Percentiles rank a stretch among this genome's conserved stretches.
Evolutionary conservation across 2,113 vertebrate genomes (phyloP).

Genomic region (Dasyprocta punctata): DNA sequence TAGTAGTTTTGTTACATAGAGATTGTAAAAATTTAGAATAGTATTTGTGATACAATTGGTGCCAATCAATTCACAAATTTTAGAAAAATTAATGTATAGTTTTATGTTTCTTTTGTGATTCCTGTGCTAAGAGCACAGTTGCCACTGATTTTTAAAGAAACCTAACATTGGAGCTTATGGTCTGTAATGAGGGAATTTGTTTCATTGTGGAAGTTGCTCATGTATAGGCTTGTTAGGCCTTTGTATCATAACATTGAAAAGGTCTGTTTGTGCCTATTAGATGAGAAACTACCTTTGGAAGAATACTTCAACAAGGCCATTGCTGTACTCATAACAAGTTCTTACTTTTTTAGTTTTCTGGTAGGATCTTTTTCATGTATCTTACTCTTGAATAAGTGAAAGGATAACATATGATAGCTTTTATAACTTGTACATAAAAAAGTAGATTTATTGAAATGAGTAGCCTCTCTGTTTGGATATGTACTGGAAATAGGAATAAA

Average conservation of each 20-base stretch:
- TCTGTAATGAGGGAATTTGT: not conserved
- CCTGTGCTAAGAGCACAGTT: constrained; percentile 38
- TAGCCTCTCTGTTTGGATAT: not conserved
- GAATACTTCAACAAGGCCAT: not conserved
- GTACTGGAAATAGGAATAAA: not conserved
- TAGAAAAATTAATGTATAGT: not conserved
- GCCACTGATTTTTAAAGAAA: not conserved
- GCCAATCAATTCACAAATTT: constrained; percentile 1
- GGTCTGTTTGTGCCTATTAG: not conserved
- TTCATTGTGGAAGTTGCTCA: not conserved
- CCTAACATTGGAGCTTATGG: not conserved
- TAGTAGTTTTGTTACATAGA: not conserved
- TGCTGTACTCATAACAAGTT: not conserved
- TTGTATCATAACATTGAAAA: not conserved
- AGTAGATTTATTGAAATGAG: not conserved
- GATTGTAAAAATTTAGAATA: constrained; percentile 1
- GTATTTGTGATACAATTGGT: not conserved
- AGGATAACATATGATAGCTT: not conserved
- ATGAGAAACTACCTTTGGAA: not conserved
- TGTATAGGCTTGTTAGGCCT: not conserved
- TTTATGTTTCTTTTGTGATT: not conserved
- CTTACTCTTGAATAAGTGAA: not conserved
- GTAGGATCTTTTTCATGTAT: not conserved
- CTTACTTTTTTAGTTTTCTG: not conserved
- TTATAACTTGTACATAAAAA: not conserved